Percentiles rank a stretch among this genome's conserved stretches.
Conservation (phyloP, 2,113 vertebrate species). For the Actinemys pallida region DNA sequence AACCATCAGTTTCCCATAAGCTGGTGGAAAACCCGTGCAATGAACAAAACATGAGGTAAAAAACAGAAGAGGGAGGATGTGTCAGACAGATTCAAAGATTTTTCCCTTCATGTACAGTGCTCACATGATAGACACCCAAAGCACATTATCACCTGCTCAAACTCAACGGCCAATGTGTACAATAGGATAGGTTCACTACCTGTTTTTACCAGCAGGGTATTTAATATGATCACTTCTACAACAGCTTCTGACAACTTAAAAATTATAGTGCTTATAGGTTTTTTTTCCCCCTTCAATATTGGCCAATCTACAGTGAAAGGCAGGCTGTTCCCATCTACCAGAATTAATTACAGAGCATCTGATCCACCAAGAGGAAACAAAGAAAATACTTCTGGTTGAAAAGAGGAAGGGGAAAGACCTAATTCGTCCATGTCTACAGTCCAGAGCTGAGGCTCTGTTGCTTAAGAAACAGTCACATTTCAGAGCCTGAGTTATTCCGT, state of each 20-base stretch:
- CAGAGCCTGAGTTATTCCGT: accelerated
- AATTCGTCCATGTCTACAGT: accelerated
- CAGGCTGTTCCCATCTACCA: neutral
- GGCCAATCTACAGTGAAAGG: neutral
- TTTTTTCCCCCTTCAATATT: neutral
- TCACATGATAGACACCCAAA: neutral
- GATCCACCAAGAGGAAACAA: neutral
- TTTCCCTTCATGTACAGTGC: neutral
- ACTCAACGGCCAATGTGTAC: too few relatives aligned
- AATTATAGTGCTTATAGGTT: neutral
- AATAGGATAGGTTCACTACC: neutral
- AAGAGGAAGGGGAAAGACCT: accelerated
- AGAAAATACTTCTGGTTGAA: accelerated
- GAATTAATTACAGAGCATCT: neutral
- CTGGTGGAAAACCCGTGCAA: neutral
- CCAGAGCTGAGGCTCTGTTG: accelerated
- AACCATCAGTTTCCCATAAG: neutral
- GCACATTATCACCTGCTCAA: neutral
- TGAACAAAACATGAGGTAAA: accelerated
- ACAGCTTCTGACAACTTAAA: neutral
- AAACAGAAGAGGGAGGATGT: neutral
- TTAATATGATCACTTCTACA: neutral
- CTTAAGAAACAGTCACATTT: neutral
- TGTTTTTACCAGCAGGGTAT: neutral
- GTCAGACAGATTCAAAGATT: neutral